These are phyloP conservation scores for Daubentonia madagascariensis DNA, from an alignment of 2,113 vertebrate species.

Conservation along the genomic window DNA sequence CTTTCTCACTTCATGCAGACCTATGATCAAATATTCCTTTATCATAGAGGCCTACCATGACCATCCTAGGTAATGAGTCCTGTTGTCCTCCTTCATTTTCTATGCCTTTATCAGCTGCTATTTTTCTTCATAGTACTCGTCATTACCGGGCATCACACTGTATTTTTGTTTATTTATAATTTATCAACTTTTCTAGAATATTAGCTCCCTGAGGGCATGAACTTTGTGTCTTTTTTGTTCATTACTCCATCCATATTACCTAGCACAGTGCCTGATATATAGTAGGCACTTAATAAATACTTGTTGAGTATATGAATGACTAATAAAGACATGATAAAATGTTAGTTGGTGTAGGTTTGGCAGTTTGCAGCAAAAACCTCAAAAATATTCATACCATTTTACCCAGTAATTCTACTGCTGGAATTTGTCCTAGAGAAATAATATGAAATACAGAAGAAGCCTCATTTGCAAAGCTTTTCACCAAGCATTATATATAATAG, in stretches of 20 bases:
- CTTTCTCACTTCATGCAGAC: not conserved
- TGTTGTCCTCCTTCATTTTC: not conserved
- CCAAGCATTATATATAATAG: constrained; percentile 27
- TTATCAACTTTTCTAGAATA: not conserved
- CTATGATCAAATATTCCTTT: not conserved
- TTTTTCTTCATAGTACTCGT: not conserved
- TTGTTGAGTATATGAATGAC: constrained; percentile 14
- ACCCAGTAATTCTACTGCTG: not conserved
- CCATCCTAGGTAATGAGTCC: not conserved
- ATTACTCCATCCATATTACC: not conserved
- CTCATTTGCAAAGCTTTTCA: constrained; percentile 48
- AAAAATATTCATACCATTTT: not conserved
- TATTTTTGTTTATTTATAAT: constrained; percentile 3
- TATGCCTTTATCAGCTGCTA: not conserved
- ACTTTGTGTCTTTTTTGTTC: not conserved
- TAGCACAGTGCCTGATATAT: not conserved
- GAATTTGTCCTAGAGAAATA: constrained; percentile 32
- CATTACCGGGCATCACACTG: not conserved
- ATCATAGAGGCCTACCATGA: not conserved
- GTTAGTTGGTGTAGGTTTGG: constrained; percentile 6
- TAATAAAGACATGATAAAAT: constrained; percentile 5
- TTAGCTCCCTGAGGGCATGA: not conserved
- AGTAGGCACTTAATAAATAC: constrained; percentile 9
- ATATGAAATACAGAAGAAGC: not conserved
- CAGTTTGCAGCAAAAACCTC: constrained; percentile 24